phyloP scores from a whole-genome alignment of 2,888 invertebrate genomes.

The Exephanes ischioxanthus region DNA sequence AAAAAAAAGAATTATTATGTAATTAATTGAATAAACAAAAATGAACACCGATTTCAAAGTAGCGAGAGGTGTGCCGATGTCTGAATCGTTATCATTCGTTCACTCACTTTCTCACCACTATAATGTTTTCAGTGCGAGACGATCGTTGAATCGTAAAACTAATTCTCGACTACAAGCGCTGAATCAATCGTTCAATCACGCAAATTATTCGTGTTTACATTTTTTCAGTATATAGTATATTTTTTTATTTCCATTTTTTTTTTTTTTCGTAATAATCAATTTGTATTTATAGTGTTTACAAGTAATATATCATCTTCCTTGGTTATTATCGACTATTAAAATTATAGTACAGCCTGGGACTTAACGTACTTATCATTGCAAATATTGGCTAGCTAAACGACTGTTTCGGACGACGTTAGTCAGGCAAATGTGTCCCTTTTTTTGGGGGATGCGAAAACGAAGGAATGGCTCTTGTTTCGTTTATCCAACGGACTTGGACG shows the following conservation, averaged over 20 bases:
- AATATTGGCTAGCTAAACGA: conserved; percentile 77
- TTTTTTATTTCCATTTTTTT: conserved; percentile 74
- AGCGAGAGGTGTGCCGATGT: neutral
- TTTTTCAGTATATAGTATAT: conserved; percentile 35
- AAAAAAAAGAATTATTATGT: neutral
- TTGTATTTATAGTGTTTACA: conserved; percentile 82
- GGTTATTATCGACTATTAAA: conserved; percentile 81
- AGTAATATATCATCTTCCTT: conserved; percentile 75
- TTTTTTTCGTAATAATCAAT: conserved; percentile 76
- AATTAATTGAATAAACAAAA: neutral
- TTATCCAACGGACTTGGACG: conserved; percentile 58
- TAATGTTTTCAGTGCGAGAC: conserved; percentile 43
- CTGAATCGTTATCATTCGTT: conserved; percentile 26
- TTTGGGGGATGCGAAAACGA: conserved; percentile 31
- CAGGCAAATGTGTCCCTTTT: conserved; percentile 55
- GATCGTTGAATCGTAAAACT: conserved; percentile 34
- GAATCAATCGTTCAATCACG: conserved; percentile 60
- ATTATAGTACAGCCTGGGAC: conserved; percentile 83
- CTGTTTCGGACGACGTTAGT: conserved; percentile 70
- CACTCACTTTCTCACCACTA: conserved; percentile 50
- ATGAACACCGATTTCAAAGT: neutral
- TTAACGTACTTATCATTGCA: conserved; percentile 79
- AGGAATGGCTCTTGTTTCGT: neutral
- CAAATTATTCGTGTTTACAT: conserved; percentile 44
- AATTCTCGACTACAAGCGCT: conserved; percentile 75